These are phyloP conservation scores for Pectinophora gossypiella DNA, from an alignment of 1,140 invertebrate genomes.

Conservation along the genomic window DNA sequence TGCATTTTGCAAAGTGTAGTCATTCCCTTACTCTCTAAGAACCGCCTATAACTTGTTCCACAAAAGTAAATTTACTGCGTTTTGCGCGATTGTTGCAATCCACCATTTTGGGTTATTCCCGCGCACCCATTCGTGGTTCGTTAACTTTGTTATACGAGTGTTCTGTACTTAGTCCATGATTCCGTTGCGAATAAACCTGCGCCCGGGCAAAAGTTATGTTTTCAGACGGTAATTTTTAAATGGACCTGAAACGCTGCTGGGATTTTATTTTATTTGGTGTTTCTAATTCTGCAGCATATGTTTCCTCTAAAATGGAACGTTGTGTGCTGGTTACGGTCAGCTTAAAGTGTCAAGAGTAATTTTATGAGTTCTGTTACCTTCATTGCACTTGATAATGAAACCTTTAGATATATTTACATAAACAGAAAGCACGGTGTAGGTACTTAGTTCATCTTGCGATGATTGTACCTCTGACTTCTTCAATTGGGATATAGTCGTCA, in stretches of 20 bases:
- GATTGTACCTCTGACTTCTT: too few species aligned
- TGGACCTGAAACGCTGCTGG: not conserved
- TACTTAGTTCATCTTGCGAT: too few species aligned
- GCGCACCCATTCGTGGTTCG: constrained; percentile 67
- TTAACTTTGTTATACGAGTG: constrained; percentile 68
- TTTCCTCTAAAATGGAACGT: too few species aligned
- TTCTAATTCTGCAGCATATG: too few species aligned
- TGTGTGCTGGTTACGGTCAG: too few species aligned
- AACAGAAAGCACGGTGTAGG: too few species aligned
- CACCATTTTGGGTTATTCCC: constrained; percentile 60
- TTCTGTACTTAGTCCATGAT: constrained; percentile 61
- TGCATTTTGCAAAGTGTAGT: not conserved
- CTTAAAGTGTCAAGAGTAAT: too few species aligned
- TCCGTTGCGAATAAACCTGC: constrained; percentile 25
- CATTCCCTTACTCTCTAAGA: not conserved
- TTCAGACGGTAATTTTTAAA: not conserved
- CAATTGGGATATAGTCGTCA: too few species aligned
- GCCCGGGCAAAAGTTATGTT: not conserved
- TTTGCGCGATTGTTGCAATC: constrained; percentile 67
- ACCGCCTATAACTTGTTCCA: constrained; percentile 26
- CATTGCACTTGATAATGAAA: too few species aligned
- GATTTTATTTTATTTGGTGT: too few species aligned
- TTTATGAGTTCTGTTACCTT: too few species aligned
- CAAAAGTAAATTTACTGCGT: constrained; percentile 57
- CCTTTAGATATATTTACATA: too few species aligned